phyloP scores from a whole-genome alignment of 2,113 vertebrate species.

The Arizona elegans region DNA sequence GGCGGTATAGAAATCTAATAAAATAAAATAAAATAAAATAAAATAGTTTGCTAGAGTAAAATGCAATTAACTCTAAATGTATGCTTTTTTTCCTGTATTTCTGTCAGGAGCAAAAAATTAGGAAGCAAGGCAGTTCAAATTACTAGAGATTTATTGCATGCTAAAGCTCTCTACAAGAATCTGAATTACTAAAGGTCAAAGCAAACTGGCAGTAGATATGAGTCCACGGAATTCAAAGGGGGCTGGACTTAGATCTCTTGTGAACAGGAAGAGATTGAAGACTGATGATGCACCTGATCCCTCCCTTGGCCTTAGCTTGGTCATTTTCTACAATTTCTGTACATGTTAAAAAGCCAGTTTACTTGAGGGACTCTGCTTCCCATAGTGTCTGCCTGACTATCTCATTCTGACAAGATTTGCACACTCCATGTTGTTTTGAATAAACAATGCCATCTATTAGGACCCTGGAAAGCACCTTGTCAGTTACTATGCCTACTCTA shows the following conservation, averaged over 20 bases:
- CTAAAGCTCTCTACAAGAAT: too few species aligned
- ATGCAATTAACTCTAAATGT: constrained; percentile 31
- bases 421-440: background rate
- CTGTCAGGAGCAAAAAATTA: background rate
- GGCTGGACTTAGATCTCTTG: background rate
- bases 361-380: background rate
- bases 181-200: too few species aligned
- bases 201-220: too few species aligned
- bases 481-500: background rate
- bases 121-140: background rate
- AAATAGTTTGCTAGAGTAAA: constrained; percentile 33
- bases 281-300: background rate
- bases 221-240: background rate
- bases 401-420: background rate
- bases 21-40: too few species aligned
- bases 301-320: background rate
- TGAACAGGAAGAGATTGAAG: background rate
- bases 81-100: constrained; percentile 15
- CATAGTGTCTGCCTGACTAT: background rate
- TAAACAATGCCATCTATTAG: background rate
- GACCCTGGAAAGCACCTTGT: background rate
- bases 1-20: too few species aligned
- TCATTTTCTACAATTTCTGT: background rate
- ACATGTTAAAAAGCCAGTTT: background rate
- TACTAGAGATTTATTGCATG: background rate